Percentiles rank a stretch among this genome's conserved stretches.
Evolutionary conservation across 2,797 vertebrate species (phyloP).

Genomic region (Psittacula echo): DNA sequence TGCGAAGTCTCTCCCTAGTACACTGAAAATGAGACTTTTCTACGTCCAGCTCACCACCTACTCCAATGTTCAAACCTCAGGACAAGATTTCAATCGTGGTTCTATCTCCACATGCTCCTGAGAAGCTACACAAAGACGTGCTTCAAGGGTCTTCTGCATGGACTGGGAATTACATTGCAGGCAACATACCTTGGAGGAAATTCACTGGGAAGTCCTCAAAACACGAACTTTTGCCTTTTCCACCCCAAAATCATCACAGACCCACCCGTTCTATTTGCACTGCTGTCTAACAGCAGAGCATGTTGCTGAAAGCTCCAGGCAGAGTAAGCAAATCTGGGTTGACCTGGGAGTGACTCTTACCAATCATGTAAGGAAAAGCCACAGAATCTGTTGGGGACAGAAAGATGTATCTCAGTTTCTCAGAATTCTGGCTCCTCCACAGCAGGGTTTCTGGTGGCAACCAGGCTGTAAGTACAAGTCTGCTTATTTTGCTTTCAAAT

Average conservation of each 20-base stretch:
- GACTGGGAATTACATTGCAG: background rate
- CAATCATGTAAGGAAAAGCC: background rate
- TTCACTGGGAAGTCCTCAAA: background rate
- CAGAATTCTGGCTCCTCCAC: background rate
- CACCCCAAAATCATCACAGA: background rate
- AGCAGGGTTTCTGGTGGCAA: background rate
- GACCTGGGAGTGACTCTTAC: background rate
- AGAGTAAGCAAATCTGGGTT: background rate
- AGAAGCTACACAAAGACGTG: background rate
- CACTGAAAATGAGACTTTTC: background rate
- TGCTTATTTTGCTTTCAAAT: background rate
- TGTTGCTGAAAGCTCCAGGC: background rate
- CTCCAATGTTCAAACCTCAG: rapidly evolving
- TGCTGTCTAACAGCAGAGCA: background rate
- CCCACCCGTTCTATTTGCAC: background rate
- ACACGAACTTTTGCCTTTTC: background rate
- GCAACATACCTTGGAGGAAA: background rate
- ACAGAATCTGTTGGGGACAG: background rate
- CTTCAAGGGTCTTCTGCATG: background rate
- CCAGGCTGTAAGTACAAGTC: background rate
- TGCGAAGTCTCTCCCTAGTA: background rate
- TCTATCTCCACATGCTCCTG: background rate
- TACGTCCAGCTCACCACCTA: background rate
- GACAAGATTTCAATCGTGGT: background rate
- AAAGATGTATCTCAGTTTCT: background rate